A percentile compares a stretch with the other conserved stretches of the same genome.
Conservation (phyloP, 1,140 invertebrate species). For the Drosophila prosaltans region DNA sequence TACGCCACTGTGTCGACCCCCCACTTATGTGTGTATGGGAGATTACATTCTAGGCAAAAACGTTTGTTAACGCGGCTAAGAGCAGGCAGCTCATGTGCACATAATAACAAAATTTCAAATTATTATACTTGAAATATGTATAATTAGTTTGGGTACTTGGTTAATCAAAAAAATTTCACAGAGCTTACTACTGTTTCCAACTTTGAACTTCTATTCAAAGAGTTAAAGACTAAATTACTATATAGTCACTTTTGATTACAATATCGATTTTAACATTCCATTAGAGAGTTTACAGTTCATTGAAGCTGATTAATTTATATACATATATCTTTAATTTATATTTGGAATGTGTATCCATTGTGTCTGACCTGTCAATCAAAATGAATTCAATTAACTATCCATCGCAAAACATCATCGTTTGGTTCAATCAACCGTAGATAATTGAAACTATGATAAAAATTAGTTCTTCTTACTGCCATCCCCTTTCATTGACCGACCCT, state of each 20-base stretch:
- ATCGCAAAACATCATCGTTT: slow-evolving; percentile 14
- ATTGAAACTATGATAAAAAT: not conserved
- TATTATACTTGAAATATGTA: not conserved
- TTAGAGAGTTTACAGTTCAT: slow-evolving; percentile 15
- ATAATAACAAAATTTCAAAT: not conserved
- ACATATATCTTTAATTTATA: not conserved
- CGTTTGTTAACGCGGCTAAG: not conserved
- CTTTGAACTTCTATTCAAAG: too few species aligned
- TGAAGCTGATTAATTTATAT: not conserved
- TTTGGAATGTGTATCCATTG: too few species aligned
- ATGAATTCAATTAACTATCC: slow-evolving; percentile 30
- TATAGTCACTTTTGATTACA: too few species aligned
- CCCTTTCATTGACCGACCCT: slow-evolving; percentile 20
- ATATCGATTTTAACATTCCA: not conserved
- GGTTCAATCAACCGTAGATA: not conserved
- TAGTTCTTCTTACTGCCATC: not conserved
- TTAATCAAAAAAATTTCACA: too few species aligned
- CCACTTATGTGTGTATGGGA: slow-evolving; percentile 9
- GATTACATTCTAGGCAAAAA: not conserved
- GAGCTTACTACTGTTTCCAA: too few species aligned
- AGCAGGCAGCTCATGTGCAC: not conserved
- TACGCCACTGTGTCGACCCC: slow-evolving; percentile 54
- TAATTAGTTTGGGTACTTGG: not conserved
- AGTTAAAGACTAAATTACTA: too few species aligned
- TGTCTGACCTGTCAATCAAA: slow-evolving; percentile 25